Evolutionary conservation across 2,888 invertebrate genomes (phyloP).

Genomic region (Microctonus hyperodae): DNA sequence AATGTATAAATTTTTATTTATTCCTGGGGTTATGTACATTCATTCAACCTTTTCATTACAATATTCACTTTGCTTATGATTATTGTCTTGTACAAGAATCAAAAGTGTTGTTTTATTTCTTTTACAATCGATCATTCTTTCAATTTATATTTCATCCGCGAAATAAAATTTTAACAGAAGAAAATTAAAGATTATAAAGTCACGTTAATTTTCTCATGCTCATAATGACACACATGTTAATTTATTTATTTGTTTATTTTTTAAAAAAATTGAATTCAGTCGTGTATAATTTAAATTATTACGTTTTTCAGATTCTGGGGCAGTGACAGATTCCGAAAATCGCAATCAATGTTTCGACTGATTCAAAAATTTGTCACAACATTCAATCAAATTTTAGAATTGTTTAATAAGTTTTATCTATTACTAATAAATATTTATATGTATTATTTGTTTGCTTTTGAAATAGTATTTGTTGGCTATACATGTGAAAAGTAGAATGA

Average conservation of each 20-base stretch:
- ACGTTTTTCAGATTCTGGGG: constrained; percentile 50
- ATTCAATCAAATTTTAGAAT: background rate
- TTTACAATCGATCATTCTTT: constrained; percentile 1
- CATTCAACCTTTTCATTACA: too few relatives aligned
- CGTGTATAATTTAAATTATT: constrained; percentile 18
- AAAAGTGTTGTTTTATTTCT: background rate
- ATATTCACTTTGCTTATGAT: too few relatives aligned
- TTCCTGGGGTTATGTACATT: background rate
- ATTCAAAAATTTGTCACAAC: background rate
- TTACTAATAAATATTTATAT: background rate
- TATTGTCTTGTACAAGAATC: background rate
- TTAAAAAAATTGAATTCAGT: constrained; percentile 17
- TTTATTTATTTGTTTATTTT: too few relatives aligned
- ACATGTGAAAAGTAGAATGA: constrained; percentile 1
- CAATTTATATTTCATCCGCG: too few relatives aligned
- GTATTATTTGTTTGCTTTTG: constrained; percentile 7
- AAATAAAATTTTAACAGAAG: background rate
- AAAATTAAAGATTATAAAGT: background rate
- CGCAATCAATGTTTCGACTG: background rate
- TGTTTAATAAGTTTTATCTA: constrained; percentile 4
- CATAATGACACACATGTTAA: background rate
- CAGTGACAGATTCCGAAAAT: constrained; percentile 50
- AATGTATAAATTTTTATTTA: constrained; percentile 22
- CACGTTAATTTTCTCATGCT: background rate
- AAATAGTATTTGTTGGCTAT: constrained; percentile 12